Base-by-base conservation (phyloP, 2,888 invertebrate genomes). In the Punctoribates punctum region DNA sequence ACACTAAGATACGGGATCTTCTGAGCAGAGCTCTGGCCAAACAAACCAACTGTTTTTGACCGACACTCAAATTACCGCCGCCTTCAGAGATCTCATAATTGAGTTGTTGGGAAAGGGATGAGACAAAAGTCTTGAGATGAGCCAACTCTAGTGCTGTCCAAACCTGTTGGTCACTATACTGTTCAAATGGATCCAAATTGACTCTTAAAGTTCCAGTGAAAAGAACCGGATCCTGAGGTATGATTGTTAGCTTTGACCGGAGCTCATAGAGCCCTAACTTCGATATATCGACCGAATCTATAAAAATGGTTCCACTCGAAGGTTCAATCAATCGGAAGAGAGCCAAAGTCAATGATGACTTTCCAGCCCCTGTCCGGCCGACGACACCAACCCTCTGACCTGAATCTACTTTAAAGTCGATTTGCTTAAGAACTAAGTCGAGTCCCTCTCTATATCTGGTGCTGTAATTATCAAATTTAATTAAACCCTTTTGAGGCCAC, bases 361-460 rank as follows among this genome's bases (percentile, higher is more conserved):
- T 83, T 77, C 84, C 83, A 2, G 83, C 82, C 29, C 84, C 84
- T 8, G 84, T 84, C 75, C 83, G 78, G 57, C 84, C 84, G 25
- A 84, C 82, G 73, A 84, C 83, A 25, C 83, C 83, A 27, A 84
- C 79, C 87, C 95, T 96, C 84, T 95, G 94, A 60, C 92, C 90
- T 48, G 93, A 90, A 73, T 88, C 87, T 46, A 96, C 90, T 73
- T 86, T 85, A 83, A 93, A 93, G 67, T 88, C 88, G 79, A 96
- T 87, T 79, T 90, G 90, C 72, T 90, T 90, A 78, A 96, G 87
- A 62, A 95, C 94, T 76, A 95, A 88, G 82, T 95, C 94, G 75
- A 93, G 85, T 34, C 91, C 94, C 81, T 91, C 88, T 79, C 96
- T 88, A 85, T 96, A 96, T 5, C 93, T 88, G 34, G 95, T 91